Evolutionary conservation across 1,140 invertebrate genomes (phyloP).

Genomic region (Drosophila hydei): DNA sequence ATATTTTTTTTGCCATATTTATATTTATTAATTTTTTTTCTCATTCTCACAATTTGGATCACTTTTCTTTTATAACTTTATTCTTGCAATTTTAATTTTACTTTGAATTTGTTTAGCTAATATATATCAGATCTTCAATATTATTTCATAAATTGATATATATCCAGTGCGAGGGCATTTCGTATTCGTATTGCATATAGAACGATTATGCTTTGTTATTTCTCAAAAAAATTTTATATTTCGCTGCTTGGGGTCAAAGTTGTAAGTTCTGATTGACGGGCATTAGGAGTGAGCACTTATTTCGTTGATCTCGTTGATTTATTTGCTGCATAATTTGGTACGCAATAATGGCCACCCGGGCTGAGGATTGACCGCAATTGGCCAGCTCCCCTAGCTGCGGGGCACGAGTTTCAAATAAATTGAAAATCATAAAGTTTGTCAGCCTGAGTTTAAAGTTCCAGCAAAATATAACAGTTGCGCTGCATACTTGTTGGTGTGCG

Average conservation of each 20-base stretch:
- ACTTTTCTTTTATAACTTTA: no score
- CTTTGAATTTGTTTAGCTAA: no score
- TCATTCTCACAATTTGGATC: no score
- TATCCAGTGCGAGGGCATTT: no score
- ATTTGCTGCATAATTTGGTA: constrained; percentile 73
- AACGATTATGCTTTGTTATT: constrained; percentile 9
- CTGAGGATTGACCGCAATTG: constrained; percentile 30
- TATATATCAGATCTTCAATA: no score
- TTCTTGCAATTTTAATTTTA: no score
- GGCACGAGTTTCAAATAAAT: constrained; percentile 68
- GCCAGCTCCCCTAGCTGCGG: constrained; percentile 17
- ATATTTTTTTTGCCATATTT: no score
- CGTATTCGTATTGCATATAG: constrained; percentile 12
- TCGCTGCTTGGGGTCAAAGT: constrained; percentile 28
- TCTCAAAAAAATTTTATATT: constrained; percentile 42
- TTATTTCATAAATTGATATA: no score
- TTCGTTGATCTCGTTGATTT: constrained; percentile 71
- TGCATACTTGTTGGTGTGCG: constrained; percentile 75
- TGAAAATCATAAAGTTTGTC: constrained; percentile 77
- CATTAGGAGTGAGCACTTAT: constrained; percentile 41
- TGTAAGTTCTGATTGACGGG: constrained; percentile 64
- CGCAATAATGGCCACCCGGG: constrained; percentile 25
- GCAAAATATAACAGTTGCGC: constrained; percentile 48
- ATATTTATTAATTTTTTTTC: no score
- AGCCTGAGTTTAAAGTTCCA: constrained; percentile 48